Conservation (phyloP, 2,797 vertebrate species). For the Lutjanus argentimaculatus region DNA sequence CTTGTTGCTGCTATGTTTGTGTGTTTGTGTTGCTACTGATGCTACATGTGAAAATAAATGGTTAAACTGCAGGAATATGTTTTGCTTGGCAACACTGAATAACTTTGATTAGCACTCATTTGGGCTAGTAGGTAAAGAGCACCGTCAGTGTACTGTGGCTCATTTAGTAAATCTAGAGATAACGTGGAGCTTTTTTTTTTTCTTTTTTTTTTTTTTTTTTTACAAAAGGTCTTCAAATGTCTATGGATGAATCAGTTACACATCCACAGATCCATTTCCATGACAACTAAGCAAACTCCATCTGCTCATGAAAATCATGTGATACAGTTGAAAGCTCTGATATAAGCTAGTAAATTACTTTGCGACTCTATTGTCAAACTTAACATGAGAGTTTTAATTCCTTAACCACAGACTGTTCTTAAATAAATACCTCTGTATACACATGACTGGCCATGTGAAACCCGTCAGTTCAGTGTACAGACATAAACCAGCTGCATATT, state of each 20-base stretch:
- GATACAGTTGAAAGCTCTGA: not conserved
- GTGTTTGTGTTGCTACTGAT: no score
- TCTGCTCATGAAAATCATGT: not conserved
- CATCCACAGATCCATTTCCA: not conserved
- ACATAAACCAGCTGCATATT: not conserved
- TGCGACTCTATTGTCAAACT: not conserved
- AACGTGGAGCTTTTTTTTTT: no score
- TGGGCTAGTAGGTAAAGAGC: no score
- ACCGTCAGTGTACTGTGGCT: no score
- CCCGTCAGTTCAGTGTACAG: not conserved
- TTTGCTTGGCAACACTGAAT: no score
- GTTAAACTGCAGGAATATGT: no score
- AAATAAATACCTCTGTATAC: not conserved
- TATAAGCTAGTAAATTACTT: not conserved
- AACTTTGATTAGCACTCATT: no score
- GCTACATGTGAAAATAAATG: no score
- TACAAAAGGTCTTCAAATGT: not conserved
- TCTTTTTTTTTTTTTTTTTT: no score
- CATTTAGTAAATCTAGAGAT: no score
- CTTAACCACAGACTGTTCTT: not conserved
- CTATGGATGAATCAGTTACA: not conserved
- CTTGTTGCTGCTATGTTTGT: no score
- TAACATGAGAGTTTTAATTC: not conserved
- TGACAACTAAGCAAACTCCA: not conserved
- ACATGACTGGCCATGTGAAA: not conserved